phyloP scores from a whole-genome alignment of 2,113 vertebrate genomes.

The Podiceps cristatus region DNA sequence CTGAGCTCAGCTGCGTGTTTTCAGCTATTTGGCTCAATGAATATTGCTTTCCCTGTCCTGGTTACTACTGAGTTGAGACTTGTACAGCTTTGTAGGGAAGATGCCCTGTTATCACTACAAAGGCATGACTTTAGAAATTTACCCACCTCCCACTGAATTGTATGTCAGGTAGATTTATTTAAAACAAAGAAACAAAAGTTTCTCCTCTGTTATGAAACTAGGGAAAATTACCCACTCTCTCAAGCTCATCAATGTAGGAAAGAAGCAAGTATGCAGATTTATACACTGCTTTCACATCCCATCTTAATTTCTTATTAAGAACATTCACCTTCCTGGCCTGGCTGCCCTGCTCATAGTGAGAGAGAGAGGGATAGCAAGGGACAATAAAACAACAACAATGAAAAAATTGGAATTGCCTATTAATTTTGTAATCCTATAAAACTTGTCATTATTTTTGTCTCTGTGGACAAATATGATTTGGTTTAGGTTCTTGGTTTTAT shows the following conservation, averaged over 20 bases:
- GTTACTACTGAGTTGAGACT: neutral
- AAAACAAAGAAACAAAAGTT: neutral
- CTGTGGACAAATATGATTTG: neutral
- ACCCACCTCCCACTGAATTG: accelerated
- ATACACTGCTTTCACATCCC: accelerated
- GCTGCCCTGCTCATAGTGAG: neutral
- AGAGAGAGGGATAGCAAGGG: neutral
- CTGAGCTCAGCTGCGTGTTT: neutral
- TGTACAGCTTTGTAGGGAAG: neutral
- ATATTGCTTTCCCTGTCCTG: neutral
- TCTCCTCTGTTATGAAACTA: neutral
- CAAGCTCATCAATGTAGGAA: neutral
- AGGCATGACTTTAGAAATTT: neutral
- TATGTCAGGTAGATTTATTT: neutral
- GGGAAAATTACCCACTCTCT: neutral
- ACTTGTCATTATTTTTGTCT: neutral
- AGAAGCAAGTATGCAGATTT: neutral
- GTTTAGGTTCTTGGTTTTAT: neutral
- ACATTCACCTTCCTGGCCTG: neutral
- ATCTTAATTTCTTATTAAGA: neutral
- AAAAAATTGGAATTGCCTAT: neutral
- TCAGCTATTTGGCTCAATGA: neutral
- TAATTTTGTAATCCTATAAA: neutral
- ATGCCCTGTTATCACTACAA: neutral
- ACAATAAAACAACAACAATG: neutral